Base-by-base conservation (phyloP, 2,797 vertebrate species). In the Babyrousa celebensis region DNA sequence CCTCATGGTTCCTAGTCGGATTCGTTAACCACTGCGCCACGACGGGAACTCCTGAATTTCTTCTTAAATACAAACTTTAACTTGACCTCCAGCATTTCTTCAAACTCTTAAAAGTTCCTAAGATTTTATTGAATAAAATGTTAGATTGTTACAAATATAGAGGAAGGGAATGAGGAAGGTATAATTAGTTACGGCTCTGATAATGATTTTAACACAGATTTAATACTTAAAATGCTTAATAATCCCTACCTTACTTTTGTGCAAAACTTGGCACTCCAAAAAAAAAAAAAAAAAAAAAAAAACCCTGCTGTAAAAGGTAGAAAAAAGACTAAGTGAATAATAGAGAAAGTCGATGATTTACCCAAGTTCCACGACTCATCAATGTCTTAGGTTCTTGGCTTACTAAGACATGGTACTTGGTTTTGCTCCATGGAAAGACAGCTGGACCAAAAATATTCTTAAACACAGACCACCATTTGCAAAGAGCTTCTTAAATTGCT, bases 211-310 rank as follows among this genome's bases (percentile, higher is more conserved):
- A 23, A 93, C 92, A 90, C 63, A 12, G 20, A 89, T 68, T 85
- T 97, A 79, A 96, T 85, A 94, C 71, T 92, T 84, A 80, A 92
- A 96, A 92, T 89, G 27, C n/a, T 36, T 83, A 84, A 62, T 70
- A 86, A 86, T 36, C 65, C 27, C 21, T 89, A 84, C 65, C 25
- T 96, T 79, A 85, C 20, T 91, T 94, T 85, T 89, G 25, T 89
- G 23, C 77, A 85, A 60, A 78, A 91, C 67, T 91, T 93, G 40
- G 87, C 54, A 62, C 58, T 11, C 36, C 36, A 36, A 36, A 36
- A 36, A 36, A 36, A 36, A 36, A 36, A 36, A 36, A 36, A 36
- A 36, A 36, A 36, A 52, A 8, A 36, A 27, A 71, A 23, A 5
- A 11, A 3, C 25, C 27, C 63, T 91, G 2, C 5, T 71, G 67